Base-by-base conservation (phyloP, 53 echinoderm and acorn worm species). In the Patiria pectinifera region DNA sequence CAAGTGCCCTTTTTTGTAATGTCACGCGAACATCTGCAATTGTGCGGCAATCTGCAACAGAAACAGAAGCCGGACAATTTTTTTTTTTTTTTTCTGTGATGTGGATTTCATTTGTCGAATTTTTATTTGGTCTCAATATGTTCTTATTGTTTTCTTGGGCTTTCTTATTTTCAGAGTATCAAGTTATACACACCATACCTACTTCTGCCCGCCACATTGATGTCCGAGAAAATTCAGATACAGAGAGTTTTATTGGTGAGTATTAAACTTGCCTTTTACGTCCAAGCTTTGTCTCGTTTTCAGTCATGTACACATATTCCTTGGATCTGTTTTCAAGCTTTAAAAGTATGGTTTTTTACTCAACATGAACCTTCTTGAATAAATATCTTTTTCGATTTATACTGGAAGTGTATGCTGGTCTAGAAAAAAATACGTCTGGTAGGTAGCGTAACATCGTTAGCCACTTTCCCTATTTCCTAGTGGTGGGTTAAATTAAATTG, bases 191-290 rank as follows among this genome's bases (percentile, higher is more conserved):
- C 59, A 84, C 63, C 43, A 25, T 96, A 43, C 95, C 95, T 58
- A 91, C 82, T 18, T 93, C 94, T 12, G 83, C 95, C 48, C 83
- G 91, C 7, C 84, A 94, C 49, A 80, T 96, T 11, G 94, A 95
- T 44, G 77, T 96, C 60, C 71, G 78, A 76, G 91, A 96, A 85
- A 91, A 86, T 19, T 83, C 78, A 24, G 2, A 46, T 10, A 92
- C 95, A 21, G 69, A 82, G 2, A 93, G 94, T 92, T 95, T 91
- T 79, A 66, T 96, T 71, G 96, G 96, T 96, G 83, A 94, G 94
- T 93, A 48, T 89, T 19, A 60, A 8, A 60, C 13, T 79, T 15
- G 8, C 46, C 7, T 13, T 35, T 35, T 35, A 35, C 35, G 35
- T 35, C 35, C 35, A 35, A 81, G 18, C 19, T 81, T 47, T 46